phyloP scores from a whole-genome alignment of 2,797 vertebrate genomes.

The Echeneis naucrates region DNA sequence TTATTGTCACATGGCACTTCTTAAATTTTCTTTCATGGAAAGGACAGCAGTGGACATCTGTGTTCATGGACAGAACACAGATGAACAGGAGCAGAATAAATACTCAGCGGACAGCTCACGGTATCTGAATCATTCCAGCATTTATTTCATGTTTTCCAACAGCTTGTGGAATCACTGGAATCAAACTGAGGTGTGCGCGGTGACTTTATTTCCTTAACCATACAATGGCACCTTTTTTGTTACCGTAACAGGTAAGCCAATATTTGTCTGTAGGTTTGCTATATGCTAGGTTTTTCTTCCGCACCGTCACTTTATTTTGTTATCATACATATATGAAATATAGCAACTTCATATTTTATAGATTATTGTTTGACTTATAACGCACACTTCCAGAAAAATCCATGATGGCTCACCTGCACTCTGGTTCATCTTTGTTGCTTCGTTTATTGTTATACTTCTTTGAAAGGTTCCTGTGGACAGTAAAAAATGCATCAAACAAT shows the following conservation, averaged over 20 bases:
- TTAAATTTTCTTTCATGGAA: too few relatives aligned
- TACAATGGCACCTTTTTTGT: not conserved
- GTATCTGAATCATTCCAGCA: not conserved
- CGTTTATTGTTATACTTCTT: conserved; percentile 92
- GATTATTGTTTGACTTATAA: not conserved
- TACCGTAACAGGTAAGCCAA: not conserved
- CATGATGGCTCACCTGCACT: conserved; percentile 86
- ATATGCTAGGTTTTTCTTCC: too few relatives aligned
- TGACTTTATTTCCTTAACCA: not conserved
- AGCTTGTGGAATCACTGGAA: not conserved
- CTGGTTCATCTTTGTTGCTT: conserved; percentile 89
- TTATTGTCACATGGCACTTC: not conserved
- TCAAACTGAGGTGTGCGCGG: not conserved
- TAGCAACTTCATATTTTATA: too few relatives aligned
- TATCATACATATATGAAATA: too few relatives aligned
- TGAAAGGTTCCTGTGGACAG: conserved; percentile 86
- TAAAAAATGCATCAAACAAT: conserved; percentile 24
- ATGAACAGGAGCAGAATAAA: not conserved
- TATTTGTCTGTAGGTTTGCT: not conserved
- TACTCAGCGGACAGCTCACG: not conserved
- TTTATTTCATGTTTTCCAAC: not conserved
- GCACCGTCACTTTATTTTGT: too few relatives aligned
- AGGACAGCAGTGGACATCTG: too few relatives aligned
- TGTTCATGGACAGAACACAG: too few relatives aligned
- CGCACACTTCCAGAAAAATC: not conserved